phyloP scores from a whole-genome alignment of 2,113 vertebrate genomes.

The Tringa solitaria region DNA sequence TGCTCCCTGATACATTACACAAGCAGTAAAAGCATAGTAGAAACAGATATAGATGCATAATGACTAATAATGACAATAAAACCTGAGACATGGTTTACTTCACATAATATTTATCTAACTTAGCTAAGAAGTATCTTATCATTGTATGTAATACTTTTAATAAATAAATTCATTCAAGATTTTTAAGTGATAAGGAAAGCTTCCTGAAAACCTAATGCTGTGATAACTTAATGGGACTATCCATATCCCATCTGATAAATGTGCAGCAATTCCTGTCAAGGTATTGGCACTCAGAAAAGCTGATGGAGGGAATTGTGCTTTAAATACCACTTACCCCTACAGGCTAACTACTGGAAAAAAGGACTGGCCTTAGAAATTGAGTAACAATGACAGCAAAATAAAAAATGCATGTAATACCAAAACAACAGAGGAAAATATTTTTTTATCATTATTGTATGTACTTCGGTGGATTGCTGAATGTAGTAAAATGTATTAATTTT shows the following conservation, averaged over 20 bases:
- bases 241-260: slow-evolving; percentile 15
- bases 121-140: not conserved
- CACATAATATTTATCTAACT: not conserved
- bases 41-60: not conserved
- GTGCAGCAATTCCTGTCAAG: not conserved
- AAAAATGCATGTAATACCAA: not conserved
- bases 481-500: not conserved
- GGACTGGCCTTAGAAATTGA: not conserved
- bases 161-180: not conserved
- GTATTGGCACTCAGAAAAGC: not conserved
- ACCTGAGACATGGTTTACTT: not conserved
- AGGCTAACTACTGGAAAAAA: not conserved
- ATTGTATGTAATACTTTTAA: not conserved
- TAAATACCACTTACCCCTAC: not conserved
- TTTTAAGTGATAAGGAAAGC: not conserved
- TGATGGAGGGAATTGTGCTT: not conserved
- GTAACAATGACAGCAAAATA: not conserved
- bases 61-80: not conserved
- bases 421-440: not conserved
- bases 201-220: not conserved
- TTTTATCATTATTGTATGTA: not conserved
- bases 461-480: not conserved
- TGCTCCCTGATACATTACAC: not conserved
- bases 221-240: slow-evolving; percentile 32
- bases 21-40: not conserved